Conservation (phyloP, 2,888 invertebrate genomes). For the Eupithecia tripunctaria region DNA sequence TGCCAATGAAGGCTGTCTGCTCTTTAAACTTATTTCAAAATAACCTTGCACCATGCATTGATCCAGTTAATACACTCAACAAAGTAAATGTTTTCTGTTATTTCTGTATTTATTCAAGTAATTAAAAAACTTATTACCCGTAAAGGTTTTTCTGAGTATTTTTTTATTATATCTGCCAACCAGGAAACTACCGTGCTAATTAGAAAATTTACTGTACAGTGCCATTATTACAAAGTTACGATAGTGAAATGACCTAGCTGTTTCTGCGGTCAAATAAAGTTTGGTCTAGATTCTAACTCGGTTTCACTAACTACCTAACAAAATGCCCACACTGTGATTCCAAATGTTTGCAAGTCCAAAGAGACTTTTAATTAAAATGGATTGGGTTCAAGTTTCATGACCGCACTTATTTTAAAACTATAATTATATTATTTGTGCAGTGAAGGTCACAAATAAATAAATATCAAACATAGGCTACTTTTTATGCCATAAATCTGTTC, state of each 20-base stretch:
- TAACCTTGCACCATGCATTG: too few relatives aligned
- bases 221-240: neutral
- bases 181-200: too few relatives aligned
- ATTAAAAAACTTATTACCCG: too few relatives aligned
- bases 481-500: too few relatives aligned
- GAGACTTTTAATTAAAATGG: neutral
- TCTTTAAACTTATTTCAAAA: too few relatives aligned
- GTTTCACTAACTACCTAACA: slow-evolving; percentile 24
- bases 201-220: neutral
- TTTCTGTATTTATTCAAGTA: too few relatives aligned
- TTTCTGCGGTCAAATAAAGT: slow-evolving; percentile 15
- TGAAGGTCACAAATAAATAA: neutral
- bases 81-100: too few relatives aligned
- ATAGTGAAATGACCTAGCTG: slow-evolving; percentile 7
- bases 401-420: neutral
- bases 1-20: too few relatives aligned
- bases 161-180: too few relatives aligned
- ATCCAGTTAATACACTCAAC: too few relatives aligned
- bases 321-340: slow-evolving; percentile 14
- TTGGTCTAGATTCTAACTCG: slow-evolving; percentile 29
- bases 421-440: neutral
- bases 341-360: neutral
- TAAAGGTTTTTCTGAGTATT: too few relatives aligned
- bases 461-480: too few relatives aligned
- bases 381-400: neutral